Conservation (phyloP, 2,888 invertebrate species). For the Proisotoma minuta region DNA sequence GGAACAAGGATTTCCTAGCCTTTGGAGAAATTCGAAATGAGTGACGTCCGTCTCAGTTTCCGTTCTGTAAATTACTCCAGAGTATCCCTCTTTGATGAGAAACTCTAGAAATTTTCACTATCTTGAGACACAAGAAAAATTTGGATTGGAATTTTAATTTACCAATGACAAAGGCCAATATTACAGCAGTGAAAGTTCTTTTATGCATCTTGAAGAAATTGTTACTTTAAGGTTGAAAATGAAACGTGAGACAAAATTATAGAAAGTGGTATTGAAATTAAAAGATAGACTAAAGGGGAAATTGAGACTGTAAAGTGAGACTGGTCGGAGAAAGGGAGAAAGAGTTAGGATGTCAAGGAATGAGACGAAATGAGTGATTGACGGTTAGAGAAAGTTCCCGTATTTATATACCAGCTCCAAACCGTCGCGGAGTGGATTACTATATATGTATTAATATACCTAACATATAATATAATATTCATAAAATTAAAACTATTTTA, state of each 20-base stretch:
- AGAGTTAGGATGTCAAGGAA: too few relatives aligned
- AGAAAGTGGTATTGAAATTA: too few relatives aligned
- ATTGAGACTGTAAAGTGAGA: too few relatives aligned
- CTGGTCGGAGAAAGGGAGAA: too few relatives aligned
- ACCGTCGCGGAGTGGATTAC: too few relatives aligned
- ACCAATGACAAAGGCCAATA: background rate
- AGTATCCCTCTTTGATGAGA: background rate
- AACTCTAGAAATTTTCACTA: background rate
- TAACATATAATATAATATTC: too few relatives aligned
- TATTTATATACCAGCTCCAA: too few relatives aligned
- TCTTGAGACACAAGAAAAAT: background rate
- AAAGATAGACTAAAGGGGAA: too few relatives aligned
- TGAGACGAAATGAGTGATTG: too few relatives aligned
- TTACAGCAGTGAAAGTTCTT: background rate
- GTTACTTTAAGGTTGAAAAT: background rate
- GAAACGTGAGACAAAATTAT: background rate
- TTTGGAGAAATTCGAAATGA: slow-evolving; percentile 22
- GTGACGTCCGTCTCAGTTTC: slow-evolving; percentile 18
- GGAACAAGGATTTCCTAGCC: slow-evolving; percentile 29
- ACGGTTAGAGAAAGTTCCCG: too few relatives aligned
- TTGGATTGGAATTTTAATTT: background rate
- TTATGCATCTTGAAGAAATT: background rate
- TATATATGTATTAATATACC: too few relatives aligned
- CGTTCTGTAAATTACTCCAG: slow-evolving; percentile 6
- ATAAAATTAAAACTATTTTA: too few relatives aligned